Base-by-base conservation (phyloP, 2,113 vertebrate genomes). In the Ardeotis arabs region DNA sequence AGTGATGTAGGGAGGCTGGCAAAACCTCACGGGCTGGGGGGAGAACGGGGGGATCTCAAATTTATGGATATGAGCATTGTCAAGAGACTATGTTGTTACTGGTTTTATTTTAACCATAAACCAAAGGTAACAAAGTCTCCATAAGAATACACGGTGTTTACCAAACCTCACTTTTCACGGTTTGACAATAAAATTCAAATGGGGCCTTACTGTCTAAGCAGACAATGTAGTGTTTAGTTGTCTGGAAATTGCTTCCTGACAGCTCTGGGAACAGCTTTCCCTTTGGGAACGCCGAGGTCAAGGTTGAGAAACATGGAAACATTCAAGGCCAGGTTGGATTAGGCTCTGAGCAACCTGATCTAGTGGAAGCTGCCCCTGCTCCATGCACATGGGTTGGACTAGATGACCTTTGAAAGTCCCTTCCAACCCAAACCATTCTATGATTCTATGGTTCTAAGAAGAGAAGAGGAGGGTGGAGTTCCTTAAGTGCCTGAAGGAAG, bases 61-160 rank as follows among this genome's bases (percentile, higher is more conserved):
- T 92, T 91, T 83, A 96, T 91, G 86, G 76, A 66, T 44, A 66
- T 13, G 44, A 78, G 63, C 52, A 3, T 88, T 89, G 87, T 86
- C 66, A 69, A 79, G 58, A 60, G 58, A 16, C 39, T 69, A 10
- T 78, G 52, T 64, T 72, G 67, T 81, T 95, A 85, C 58, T 59
- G 37, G 17, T 47, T 94, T 96, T 96, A 89, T 96, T 93, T 89
- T 81, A 81, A 63, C 56, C 53, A 33, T 95, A 96, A 97, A 96
- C 22, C 39, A 84, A 76, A 81, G 44, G 84, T 68, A 88, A 76
- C 39, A 68, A 73, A 7, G 0, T 23, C 41, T 62, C 39, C 37
- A 6, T 69, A 31, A 66, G 73, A 64, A 64, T 21, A 74, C 3
- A 3, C 41, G 39, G 19, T 28, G 58, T 62, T 91, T 82, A 68